Percentiles rank a stretch among this genome's conserved stretches.
These are phyloP conservation scores for Lethenteron camtschaticum DNA, from an alignment of 2,113 vertebrate species.

Conservation along the genomic window DNA sequence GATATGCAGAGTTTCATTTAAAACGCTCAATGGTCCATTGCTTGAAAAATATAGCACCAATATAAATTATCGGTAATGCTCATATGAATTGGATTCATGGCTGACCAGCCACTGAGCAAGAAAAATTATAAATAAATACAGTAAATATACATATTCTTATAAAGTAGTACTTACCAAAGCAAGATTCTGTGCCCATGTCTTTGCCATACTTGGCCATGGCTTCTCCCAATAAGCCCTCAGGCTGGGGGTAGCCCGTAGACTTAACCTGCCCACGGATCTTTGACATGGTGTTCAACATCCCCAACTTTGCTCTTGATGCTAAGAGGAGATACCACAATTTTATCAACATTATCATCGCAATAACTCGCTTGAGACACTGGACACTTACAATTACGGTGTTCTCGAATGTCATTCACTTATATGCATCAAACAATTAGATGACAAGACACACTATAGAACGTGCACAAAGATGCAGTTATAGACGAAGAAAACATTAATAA, in stretches of 20 bases:
- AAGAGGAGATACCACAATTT: conserved; percentile 7
- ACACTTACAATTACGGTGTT: neutral
- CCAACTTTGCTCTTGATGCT: conserved; percentile 73
- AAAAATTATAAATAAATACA: no score
- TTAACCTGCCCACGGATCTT: conserved; percentile 81
- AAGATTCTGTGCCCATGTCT: conserved; percentile 56
- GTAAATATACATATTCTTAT: no score
- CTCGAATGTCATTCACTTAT: no score
- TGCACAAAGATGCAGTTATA: no score
- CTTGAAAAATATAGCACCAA: conserved; percentile 8
- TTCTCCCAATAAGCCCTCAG: conserved; percentile 64
- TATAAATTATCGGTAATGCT: neutral
- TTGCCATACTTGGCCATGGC: conserved; percentile 64
- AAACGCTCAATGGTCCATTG: no score
- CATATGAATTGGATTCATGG: no score
- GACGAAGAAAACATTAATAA: no score
- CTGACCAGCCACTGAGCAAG: no score
- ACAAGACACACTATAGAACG: no score
- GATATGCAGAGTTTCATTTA: no score
- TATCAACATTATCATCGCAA: neutral
- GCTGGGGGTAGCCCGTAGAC: conserved; percentile 64
- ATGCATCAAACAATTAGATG: no score
- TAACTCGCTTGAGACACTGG: neutral
- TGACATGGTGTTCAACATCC: conserved; percentile 75
- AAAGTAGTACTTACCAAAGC: conserved; percentile 39